These are phyloP conservation scores for Blennius ocellaris DNA, from an alignment of 2,113 vertebrate genomes.

Conservation along the genomic window DNA sequence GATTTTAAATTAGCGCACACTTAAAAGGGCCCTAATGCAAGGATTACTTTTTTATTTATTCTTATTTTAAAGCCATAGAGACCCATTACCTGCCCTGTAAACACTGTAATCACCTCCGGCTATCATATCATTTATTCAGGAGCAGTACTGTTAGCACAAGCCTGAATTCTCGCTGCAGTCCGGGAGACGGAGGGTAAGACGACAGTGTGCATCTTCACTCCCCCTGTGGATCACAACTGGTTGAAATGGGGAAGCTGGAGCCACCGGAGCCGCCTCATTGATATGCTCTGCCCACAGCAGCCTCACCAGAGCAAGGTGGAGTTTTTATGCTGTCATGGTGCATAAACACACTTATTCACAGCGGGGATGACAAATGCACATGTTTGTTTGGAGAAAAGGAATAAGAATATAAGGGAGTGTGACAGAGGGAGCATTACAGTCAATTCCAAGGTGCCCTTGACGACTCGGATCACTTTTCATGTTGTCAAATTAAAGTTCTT, in stretches of 20 bases:
- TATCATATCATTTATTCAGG: constrained; percentile 36
- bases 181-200: not conserved
- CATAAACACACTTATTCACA: constrained; percentile 7
- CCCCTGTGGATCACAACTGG: constrained; percentile 45
- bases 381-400: constrained; percentile 35
- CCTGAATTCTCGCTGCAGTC: too few relatives aligned
- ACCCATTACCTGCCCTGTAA: constrained; percentile 31
- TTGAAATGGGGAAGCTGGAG: constrained; percentile 8
- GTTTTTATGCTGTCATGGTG: constrained; percentile 39
- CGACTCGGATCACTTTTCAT: constrained; percentile 21
- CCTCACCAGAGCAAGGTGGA: constrained; percentile 36
- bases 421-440: constrained; percentile 16
- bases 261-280: constrained; percentile 47
- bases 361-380: constrained; percentile 47
- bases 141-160: not conserved
- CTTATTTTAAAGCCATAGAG: constrained; percentile 21
- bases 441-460: constrained; percentile 66
- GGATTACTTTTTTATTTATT: constrained; percentile 27
- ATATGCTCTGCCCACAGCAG: constrained; percentile 52
- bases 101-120: constrained; percentile 33
- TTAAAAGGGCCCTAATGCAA: not conserved
- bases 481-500: constrained; percentile 34
- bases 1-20: constrained; percentile 20
- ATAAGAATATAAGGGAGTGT: constrained; percentile 9
- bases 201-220: constrained; percentile 27